Evolutionary conservation across 2,797 vertebrate genomes (phyloP), one percentile per base, ranked within the genome.

Genomic region (Synanceia verrucosa): DNA sequence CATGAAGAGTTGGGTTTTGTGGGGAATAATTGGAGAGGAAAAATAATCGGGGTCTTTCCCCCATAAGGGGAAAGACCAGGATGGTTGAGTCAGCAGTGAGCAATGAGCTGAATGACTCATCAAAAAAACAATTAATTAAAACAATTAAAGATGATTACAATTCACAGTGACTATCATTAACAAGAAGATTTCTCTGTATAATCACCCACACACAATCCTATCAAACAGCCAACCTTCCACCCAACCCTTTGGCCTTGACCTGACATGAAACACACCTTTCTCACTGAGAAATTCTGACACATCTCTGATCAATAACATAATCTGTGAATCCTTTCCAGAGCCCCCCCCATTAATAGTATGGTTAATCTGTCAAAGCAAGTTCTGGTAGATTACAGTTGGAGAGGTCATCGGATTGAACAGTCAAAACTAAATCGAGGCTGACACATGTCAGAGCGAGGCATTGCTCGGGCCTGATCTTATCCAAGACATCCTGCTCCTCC

Each of bases 351-450:
- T 82, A 84, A 86, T 73, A 78, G 73, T 59, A 60, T 60, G 70
- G 78, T 82, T 79, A 81, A 89, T 85, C 77, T 73, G 84, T 87
- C 73, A 81, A 65, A 72, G 65, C 55, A 2, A 10, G 61, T 66
- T 46, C 67, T 79, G 82, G 55, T 76, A 77, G 80, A 87, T 78
- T 74, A 65, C 66, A 80, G 79, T 60, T 46, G 36, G 52, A 78
- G 81, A 81, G 77, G 78, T 83, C 80, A 64, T 70, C 21, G 70
- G 70, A 67, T 76, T 83, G 72, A 85, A 81, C 63, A 78, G 78
- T 85, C 72, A 75, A 78, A 86, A 86, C 78, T 85, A 85, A n/a
- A 93, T 88, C n/a, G 70, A 86, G 82, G 86, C 74, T 92, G 91
- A 91, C 91, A 88, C 70, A 76, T 84, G 86, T 91, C 91, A 84